Evolutionary conservation across 2,888 invertebrate genomes (phyloP).

Genomic region (Aphodius granarius): DNA sequence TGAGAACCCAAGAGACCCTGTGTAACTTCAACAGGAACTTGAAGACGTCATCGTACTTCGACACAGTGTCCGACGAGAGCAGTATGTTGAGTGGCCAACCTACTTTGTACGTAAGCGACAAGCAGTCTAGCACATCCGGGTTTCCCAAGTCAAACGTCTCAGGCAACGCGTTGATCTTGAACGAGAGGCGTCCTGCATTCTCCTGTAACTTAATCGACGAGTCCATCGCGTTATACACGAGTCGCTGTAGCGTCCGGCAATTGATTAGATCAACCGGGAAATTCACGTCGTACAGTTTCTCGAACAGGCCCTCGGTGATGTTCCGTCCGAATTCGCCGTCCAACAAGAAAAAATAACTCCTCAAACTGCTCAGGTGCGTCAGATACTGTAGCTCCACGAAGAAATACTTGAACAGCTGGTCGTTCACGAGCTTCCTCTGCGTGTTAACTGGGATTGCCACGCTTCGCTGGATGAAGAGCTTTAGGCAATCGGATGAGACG

Average conservation of each 20-base stretch:
- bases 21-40: conserved; percentile 75
- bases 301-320: conserved; percentile 70
- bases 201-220: conserved; percentile 66
- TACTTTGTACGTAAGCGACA: conserved; percentile 71
- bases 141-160: conserved; percentile 65
- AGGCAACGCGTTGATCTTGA: conserved; percentile 64
- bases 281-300: conserved; percentile 65
- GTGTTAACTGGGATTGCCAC: conserved; percentile 69
- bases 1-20: conserved; percentile 74
- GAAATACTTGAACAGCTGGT: conserved; percentile 71
- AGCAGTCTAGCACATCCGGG: conserved; percentile 67
- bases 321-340: conserved; percentile 79
- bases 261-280: conserved; percentile 70
- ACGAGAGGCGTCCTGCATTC: conserved; percentile 65
- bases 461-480: conserved; percentile 46
- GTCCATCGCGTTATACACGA: conserved; percentile 69
- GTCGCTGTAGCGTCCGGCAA: conserved; percentile 67
- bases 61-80: conserved; percentile 69
- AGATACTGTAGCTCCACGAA: conserved; percentile 68
- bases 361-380: conserved; percentile 71
- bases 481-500: conserved; percentile 43
- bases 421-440: conserved; percentile 71
- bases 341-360: conserved; percentile 76
- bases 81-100: conserved; percentile 80
- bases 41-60: conserved; percentile 74